A percentile compares a stretch with the other conserved stretches of the same genome.
These are phyloP conservation scores for Grallaria varia DNA, from an alignment of 2,113 vertebrate genomes.

Conservation along the genomic window DNA sequence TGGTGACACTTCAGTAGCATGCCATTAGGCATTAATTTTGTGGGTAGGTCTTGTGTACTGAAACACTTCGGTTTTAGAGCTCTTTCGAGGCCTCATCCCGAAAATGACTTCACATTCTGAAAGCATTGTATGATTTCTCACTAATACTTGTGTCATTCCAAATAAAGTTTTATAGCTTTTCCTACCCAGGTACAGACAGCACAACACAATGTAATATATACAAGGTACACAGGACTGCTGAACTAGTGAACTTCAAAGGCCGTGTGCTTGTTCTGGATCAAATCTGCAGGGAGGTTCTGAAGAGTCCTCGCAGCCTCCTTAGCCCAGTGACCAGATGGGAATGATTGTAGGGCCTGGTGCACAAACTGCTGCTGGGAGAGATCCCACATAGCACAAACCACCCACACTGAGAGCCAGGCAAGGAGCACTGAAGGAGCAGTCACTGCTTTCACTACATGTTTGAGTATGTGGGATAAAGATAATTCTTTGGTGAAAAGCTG, in stretches of 20 bases:
- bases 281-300: neutral
- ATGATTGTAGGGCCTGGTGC: neutral
- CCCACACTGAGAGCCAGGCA: neutral
- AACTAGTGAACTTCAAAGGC: neutral
- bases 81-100: neutral
- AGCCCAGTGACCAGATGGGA: neutral
- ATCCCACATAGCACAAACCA: neutral
- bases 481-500: neutral
- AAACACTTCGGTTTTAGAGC: neutral
- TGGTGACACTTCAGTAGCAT: neutral
- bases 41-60: neutral
- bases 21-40: neutral
- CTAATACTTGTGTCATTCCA: neutral
- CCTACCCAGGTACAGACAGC: neutral
- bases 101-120: neutral
- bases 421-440: slow-evolving; percentile 1
- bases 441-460: neutral
- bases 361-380: neutral
- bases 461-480: neutral
- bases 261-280: neutral
- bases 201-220: neutral
- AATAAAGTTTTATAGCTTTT: neutral
- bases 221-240: neutral
- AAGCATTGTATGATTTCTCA: neutral
- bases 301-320: neutral